Evolutionary conservation across 2,888 invertebrate species (phyloP).

Genomic region (Capitulum mitella): DNA sequence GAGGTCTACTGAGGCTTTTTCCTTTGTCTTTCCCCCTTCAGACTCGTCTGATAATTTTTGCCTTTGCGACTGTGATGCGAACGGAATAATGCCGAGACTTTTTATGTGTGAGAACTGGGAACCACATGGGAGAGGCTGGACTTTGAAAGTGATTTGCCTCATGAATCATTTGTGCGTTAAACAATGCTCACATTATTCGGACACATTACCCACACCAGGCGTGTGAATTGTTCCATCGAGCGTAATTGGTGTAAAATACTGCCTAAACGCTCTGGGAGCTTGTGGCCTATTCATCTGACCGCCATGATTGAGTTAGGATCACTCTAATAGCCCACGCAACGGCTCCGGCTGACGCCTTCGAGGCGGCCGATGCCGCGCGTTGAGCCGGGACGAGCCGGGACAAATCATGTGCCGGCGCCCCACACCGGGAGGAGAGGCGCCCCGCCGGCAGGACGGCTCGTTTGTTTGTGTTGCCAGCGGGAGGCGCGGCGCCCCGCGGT

Average conservation of each 20-base stretch:
- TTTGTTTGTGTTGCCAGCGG: neutral
- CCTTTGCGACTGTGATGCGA: neutral
- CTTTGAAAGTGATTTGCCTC: neutral
- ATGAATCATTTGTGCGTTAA: neutral
- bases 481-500: neutral
- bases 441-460: neutral
- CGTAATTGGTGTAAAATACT: neutral
- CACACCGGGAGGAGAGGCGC: neutral
- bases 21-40: too few species aligned
- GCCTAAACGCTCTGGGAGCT: slow-evolving; percentile 21
- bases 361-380: neutral
- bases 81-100: neutral
- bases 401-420: neutral
- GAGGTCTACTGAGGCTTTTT: neutral
- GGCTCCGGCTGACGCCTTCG: neutral
- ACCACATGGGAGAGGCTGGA: neutral
- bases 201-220: neutral
- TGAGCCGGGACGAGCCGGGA: neutral
- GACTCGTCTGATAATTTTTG: neutral
- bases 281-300: slow-evolving; percentile 1
- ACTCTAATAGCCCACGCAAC: neutral
- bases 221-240: neutral
- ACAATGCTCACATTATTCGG: slow-evolving; percentile 20
- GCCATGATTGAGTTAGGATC: neutral
- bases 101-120: neutral